phyloP scores from a whole-genome alignment of 2,113 vertebrate species.

The Puffinus mauretanicus region DNA sequence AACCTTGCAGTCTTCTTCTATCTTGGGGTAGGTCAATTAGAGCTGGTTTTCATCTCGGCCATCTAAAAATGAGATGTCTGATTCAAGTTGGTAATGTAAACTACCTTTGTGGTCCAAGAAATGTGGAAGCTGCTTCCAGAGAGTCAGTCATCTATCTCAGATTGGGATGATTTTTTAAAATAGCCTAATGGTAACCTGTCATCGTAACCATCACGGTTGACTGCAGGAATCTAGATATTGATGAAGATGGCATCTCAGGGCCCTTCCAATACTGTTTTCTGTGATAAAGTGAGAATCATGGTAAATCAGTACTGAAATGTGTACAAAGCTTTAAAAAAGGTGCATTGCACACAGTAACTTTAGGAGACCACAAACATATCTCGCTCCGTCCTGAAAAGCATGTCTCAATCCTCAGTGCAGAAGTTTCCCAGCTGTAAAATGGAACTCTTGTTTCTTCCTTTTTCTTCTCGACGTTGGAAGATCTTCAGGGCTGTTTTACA shows the following conservation, averaged over 20 bases:
- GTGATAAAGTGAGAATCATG: not conserved
- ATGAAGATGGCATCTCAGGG: not conserved
- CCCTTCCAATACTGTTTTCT: not conserved
- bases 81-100: not conserved
- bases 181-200: not conserved
- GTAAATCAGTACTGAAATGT: not conserved
- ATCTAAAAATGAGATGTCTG: not conserved
- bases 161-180: not conserved
- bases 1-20: not conserved
- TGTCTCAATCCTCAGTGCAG: not conserved
- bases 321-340: not conserved
- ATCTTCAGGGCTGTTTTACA: not conserved
- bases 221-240: not conserved
- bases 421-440: not conserved
- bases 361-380: not conserved
- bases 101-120: not conserved
- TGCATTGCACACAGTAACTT: not conserved
- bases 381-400: not conserved
- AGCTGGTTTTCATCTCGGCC: not conserved
- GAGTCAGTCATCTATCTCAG: not conserved
- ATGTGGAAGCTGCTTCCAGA: not conserved
- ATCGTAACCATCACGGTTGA: not conserved
- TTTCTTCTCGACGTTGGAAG: not conserved
- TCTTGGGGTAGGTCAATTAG: not conserved
- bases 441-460: not conserved